These are phyloP conservation scores for Leuciscus idus DNA, from an alignment of 2,113 vertebrate species.

Conservation along the genomic window DNA sequence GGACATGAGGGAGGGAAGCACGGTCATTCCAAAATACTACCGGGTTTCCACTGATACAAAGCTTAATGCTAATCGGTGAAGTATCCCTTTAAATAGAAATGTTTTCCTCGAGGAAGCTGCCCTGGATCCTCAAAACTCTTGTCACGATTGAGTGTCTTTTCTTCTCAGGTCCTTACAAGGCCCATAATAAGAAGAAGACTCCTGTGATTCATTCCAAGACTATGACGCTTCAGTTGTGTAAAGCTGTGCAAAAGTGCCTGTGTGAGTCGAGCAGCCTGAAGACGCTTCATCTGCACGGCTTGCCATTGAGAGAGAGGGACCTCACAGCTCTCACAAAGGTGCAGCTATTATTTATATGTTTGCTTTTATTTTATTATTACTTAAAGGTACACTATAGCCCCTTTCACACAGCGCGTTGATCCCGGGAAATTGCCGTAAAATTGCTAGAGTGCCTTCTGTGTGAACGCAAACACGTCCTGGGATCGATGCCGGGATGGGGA, in stretches of 20 bases:
- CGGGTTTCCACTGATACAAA: too few relatives aligned
- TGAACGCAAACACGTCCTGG: too few relatives aligned
- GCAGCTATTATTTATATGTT: neutral
- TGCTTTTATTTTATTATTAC: neutral
- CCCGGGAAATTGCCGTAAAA: too few relatives aligned
- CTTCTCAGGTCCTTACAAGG: slow-evolving; percentile 33
- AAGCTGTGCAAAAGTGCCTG: slow-evolving; percentile 85
- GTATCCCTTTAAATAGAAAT: neutral
- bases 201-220: slow-evolving; percentile 87
- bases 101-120: neutral
- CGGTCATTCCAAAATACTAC: too few relatives aligned
- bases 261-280: slow-evolving; percentile 79
- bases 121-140: neutral
- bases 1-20: too few relatives aligned
- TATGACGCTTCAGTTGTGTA: slow-evolving; percentile 87
- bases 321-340: slow-evolving; percentile 87
- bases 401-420: too few relatives aligned
- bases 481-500: too few relatives aligned
- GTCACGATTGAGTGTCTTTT: neutral
- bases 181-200: slow-evolving; percentile 77
- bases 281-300: slow-evolving; percentile 86
- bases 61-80: too few relatives aligned
- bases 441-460: too few relatives aligned
- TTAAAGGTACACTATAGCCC: too few relatives aligned
- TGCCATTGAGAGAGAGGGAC: slow-evolving; percentile 88